Percentiles rank a stretch among this genome's conserved stretches.
phyloP scores from a whole-genome alignment of 2,113 vertebrate species.

The Seriola dumerili region DNA sequence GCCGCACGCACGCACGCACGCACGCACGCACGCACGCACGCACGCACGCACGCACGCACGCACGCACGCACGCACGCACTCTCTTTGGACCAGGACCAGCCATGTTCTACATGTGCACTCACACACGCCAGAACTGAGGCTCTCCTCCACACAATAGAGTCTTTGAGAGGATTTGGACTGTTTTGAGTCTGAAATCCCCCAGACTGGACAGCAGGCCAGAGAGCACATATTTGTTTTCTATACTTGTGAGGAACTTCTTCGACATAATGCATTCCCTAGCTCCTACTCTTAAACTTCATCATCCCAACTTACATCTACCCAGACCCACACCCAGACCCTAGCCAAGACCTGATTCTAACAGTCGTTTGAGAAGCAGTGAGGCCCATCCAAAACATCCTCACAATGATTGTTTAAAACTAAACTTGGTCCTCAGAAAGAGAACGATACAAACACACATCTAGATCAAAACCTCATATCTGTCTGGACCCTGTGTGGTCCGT shows the following conservation, averaged over 20 bases:
- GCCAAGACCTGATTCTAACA: too few species aligned
- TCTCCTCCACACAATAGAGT: conserved; percentile 14
- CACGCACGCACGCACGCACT: too few species aligned
- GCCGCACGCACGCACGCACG: conserved; percentile 1
- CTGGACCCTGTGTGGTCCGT: too few species aligned
- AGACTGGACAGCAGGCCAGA: background rate
- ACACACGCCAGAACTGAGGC: conserved; percentile 10
- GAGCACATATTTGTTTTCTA: conserved; percentile 3
- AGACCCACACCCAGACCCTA: too few species aligned
- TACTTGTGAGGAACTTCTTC: background rate
- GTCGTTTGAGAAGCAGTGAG: background rate
- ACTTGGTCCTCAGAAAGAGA: background rate
- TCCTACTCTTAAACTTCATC: background rate
- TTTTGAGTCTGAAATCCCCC: conserved; percentile 23
- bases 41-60: too few species aligned
- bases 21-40: conserved; percentile 7
- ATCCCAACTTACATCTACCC: too few species aligned
- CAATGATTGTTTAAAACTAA: background rate
- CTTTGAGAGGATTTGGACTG: conserved; percentile 39
- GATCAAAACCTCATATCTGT: too few species aligned
- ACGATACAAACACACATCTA: too few species aligned
- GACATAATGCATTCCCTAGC: background rate
- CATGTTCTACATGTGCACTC: conserved; percentile 1
- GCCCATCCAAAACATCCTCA: too few species aligned
- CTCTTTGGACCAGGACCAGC: conserved; percentile 30